These are phyloP conservation scores for Macaria liturata DNA, from an alignment of 2,888 invertebrate genomes.

Conservation along the genomic window DNA sequence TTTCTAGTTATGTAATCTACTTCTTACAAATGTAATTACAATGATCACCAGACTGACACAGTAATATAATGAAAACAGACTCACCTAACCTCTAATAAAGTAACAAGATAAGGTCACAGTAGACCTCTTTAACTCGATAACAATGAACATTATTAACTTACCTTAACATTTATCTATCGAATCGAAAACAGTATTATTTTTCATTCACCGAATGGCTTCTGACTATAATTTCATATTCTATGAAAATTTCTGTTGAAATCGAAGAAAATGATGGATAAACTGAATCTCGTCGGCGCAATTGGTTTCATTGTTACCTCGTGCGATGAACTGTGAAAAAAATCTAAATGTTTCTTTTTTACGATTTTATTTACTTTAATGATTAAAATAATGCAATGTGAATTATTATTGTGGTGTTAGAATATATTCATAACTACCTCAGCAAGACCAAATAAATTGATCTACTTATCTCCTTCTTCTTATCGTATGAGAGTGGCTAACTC, in stretches of 20 bases:
- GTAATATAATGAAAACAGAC: too few species aligned
- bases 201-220: background rate
- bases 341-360: too few species aligned
- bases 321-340: constrained; percentile 3
- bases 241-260: constrained; percentile 8
- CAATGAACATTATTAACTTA: constrained; percentile 10
- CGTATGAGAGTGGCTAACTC: too few species aligned
- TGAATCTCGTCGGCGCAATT: constrained; percentile 10
- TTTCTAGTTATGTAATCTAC: too few species aligned
- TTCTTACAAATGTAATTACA: too few species aligned
- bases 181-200: constrained; percentile 11
- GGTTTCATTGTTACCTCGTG: constrained; percentile 7
- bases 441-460: too few species aligned
- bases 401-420: too few species aligned
- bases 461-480: too few species aligned
- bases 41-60: too few species aligned
- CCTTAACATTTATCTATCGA: constrained; percentile 12
- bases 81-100: constrained; percentile 2
- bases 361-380: too few species aligned
- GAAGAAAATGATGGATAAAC: constrained; percentile 10
- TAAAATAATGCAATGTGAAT: too few species aligned
- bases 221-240: constrained; percentile 11
- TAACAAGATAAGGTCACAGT: constrained; percentile 5
- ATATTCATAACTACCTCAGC: too few species aligned
- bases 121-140: constrained; percentile 3